Evolutionary conservation across 2,888 invertebrate species (phyloP), one percentile per base, ranked within the genome.

Genomic region (Andrena bucephala): DNA sequence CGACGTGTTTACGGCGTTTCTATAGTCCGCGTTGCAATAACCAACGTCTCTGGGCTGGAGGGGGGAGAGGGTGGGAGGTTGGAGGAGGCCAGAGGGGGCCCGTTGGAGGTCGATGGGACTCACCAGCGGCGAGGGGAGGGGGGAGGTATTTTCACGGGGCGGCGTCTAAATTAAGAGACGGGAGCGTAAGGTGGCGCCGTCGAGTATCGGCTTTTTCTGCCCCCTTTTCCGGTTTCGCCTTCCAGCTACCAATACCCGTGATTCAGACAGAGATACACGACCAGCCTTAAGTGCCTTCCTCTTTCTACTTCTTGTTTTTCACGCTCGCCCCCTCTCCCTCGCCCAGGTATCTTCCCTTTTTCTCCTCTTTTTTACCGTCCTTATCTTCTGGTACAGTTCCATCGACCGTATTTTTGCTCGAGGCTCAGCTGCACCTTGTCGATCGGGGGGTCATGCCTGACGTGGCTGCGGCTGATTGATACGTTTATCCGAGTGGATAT

Each of bases 1-100:
- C 88, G 92, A 91, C 93, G 92, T 91, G 91, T 93, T 93, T 93
- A 93, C 92, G 92, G 91, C 91, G 90, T 91, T 90, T 90, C 90
- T 91, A 90, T 91, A 91, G 89, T 92, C 90, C 87, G 85, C 87
- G 83, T 85, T 62, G 89, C 85, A 89, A 88, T 88, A 88, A 87
- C 79, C 80, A 84, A 65, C 74, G 85, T 76, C 67, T 72, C 77
- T 66, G 71, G 66, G 7, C 33, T 33, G 71, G 50, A 48, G 29
- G 20, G 57, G 72, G 33, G 29, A 74, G 80, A 74, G 80, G 77
- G 20, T 20, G 31, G 59, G 7, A 62, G 48, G 29, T 36, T 33
- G 29, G 75, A 78, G 76, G 77, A 59, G 68, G 24, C 75, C 20
- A 3, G 52, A 13, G 36, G 33, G 67, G 50, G 57, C 20, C n/a